Evolutionary conservation across 2,888 invertebrate species (phyloP).

Genomic region (Gryllus longicercus): DNA sequence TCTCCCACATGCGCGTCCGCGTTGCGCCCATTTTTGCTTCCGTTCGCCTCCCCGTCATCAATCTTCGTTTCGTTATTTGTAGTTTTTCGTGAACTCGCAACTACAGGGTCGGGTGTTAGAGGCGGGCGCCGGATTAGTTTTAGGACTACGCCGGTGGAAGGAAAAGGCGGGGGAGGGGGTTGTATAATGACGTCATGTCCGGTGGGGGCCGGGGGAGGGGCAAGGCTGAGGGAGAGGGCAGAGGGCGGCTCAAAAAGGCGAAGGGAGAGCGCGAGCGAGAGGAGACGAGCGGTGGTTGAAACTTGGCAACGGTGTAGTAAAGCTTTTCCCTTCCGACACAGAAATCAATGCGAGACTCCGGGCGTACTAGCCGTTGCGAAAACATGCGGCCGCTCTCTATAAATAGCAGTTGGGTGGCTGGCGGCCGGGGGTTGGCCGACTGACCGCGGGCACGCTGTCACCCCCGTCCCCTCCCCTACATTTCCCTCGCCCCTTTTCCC

Average conservation of each 20-base stretch:
- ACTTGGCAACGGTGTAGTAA: constrained; percentile 31
- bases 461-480: neutral
- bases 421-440: neutral
- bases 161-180: constrained; percentile 26
- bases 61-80: constrained; percentile 31
- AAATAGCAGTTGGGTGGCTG: neutral
- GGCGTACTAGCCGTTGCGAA: neutral
- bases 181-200: constrained; percentile 30
- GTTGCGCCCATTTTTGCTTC: neutral
- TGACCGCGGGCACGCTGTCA: neutral
- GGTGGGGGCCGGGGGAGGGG: neutral
- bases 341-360: constrained; percentile 28
- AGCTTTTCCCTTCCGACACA: constrained; percentile 27
- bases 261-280: constrained; percentile 20
- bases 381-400: neutral
- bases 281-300: constrained; percentile 20
- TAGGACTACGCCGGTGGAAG: constrained; percentile 21
- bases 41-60: constrained; percentile 22
- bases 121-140: constrained; percentile 5
- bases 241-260: neutral
- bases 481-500: no score
- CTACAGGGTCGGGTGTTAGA: neutral
- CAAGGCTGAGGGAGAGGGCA: neutral
- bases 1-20: no score
- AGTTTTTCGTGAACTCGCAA: constrained; percentile 28